Conservation (phyloP, 2,888 invertebrate genomes). For the Desoria tigrina region DNA sequence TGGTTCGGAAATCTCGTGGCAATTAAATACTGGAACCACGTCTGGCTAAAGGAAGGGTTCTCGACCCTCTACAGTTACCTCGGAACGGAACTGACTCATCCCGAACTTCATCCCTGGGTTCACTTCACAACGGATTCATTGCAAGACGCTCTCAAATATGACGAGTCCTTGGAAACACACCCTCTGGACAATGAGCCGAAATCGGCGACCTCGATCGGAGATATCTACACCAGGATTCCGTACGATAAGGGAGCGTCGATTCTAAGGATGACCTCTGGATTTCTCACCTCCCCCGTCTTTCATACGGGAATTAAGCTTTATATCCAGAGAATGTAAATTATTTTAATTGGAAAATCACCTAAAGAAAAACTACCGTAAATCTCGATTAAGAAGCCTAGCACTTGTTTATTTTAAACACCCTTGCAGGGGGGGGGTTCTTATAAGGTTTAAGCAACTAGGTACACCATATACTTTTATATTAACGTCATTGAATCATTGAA, state of each 20-base stretch:
- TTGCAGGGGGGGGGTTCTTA: background rate
- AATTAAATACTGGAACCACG: slow-evolving; percentile 29
- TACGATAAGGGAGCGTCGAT: slow-evolving; percentile 39
- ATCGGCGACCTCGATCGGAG: slow-evolving; percentile 16
- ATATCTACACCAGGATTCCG: slow-evolving; percentile 33
- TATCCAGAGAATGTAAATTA: slow-evolving; percentile 26
- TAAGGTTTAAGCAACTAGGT: background rate
- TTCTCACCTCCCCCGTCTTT: slow-evolving; percentile 22
- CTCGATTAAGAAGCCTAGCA: background rate
- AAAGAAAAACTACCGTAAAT: background rate
- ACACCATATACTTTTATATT: background rate
- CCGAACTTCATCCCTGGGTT: slow-evolving; percentile 15
- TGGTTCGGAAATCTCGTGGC: slow-evolving; percentile 39
- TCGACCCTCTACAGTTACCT: slow-evolving; percentile 15
- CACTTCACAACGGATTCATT: slow-evolving; percentile 23
- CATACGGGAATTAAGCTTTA: slow-evolving; percentile 25
- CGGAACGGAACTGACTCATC: slow-evolving; percentile 9
- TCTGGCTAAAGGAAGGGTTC: slow-evolving; percentile 40
- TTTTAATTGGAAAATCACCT: slow-evolving; percentile 5
- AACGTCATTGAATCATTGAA: background rate
- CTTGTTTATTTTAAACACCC: background rate
- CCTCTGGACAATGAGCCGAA: slow-evolving; percentile 27
- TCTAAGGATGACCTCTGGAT: slow-evolving; percentile 21
- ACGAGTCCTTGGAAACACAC: slow-evolving; percentile 27
- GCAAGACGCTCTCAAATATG: slow-evolving; percentile 32